phyloP scores from a whole-genome alignment of 2,797 vertebrate species.

The Falco naumanni region DNA sequence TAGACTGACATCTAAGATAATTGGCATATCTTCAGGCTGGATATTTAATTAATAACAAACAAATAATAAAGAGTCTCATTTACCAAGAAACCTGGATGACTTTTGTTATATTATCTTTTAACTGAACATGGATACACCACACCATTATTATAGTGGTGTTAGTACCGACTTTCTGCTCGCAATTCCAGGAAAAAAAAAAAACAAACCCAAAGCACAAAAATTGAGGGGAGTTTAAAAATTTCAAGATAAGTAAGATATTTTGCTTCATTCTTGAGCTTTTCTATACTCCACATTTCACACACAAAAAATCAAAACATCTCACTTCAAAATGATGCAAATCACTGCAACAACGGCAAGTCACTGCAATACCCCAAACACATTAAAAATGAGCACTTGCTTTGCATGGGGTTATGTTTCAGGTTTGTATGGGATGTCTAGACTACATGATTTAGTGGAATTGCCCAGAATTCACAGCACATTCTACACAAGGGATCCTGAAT shows the following conservation, averaged over 20 bases:
- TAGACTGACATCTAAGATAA: conserved; percentile 2
- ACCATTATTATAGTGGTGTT: not conserved
- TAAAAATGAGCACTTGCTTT: not conserved
- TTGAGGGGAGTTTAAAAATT: not conserved
- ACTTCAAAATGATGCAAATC: not conserved
- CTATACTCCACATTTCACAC: not conserved
- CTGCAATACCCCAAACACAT: not conserved
- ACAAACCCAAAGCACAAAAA: too few species aligned
- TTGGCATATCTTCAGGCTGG: not conserved
- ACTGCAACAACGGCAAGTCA: not conserved
- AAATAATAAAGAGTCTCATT: not conserved
- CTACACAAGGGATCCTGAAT: not conserved
- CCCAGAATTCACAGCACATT: not conserved
- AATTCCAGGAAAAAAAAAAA: not conserved
- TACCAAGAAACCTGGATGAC: not conserved
- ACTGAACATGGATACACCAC: not conserved
- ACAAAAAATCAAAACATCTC: not conserved
- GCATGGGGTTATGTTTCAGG: not conserved
- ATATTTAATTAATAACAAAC: conserved; percentile 33
- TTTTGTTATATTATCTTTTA: not conserved
- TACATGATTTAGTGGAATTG: not conserved
- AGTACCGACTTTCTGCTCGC: not conserved
- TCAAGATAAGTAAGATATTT: not conserved
- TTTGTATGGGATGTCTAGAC: not conserved
- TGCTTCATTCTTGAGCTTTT: not conserved